phyloP scores from a whole-genome alignment of 1,140 invertebrate genomes.

The Zaprionus taronus region DNA sequence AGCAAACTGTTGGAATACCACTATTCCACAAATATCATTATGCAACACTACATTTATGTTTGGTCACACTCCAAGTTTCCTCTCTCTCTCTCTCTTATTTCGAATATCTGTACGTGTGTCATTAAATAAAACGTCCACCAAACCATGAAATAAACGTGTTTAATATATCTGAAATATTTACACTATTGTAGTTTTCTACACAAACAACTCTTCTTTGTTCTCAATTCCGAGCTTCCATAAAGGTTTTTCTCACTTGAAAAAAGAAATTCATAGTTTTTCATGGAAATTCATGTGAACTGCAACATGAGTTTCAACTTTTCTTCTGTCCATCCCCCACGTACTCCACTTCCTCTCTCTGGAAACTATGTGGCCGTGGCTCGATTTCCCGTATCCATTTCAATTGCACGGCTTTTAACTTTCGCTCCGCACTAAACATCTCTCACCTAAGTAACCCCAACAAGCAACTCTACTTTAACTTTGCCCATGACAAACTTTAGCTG shows the following conservation, averaged over 20 bases:
- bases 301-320: constrained; percentile 1
- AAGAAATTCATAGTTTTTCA: background rate
- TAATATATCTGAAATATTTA: too few relatives aligned
- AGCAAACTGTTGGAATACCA: background rate
- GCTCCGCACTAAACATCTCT: constrained; percentile 42
- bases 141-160: too few relatives aligned
- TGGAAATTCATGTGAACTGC: constrained; percentile 4
- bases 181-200: too few relatives aligned
- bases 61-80: too few relatives aligned
- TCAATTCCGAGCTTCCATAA: background rate
- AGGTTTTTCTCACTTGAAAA: background rate
- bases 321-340: background rate
- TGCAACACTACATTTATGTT: too few relatives aligned
- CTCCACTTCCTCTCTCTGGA: background rate
- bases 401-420: constrained; percentile 58
- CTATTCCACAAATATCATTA: too few relatives aligned
- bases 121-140: too few relatives aligned
- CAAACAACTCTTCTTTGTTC: too few relatives aligned
- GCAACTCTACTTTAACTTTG: constrained; percentile 48
- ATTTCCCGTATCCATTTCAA: constrained; percentile 53
- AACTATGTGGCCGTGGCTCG: background rate
- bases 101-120: too few relatives aligned
- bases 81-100: too few relatives aligned
- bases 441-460: constrained; percentile 47
- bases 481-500: constrained; percentile 37